These are phyloP conservation scores for Steinernema feltiae DNA, from an alignment of 1,140 invertebrate species.

Conservation along the genomic window DNA sequence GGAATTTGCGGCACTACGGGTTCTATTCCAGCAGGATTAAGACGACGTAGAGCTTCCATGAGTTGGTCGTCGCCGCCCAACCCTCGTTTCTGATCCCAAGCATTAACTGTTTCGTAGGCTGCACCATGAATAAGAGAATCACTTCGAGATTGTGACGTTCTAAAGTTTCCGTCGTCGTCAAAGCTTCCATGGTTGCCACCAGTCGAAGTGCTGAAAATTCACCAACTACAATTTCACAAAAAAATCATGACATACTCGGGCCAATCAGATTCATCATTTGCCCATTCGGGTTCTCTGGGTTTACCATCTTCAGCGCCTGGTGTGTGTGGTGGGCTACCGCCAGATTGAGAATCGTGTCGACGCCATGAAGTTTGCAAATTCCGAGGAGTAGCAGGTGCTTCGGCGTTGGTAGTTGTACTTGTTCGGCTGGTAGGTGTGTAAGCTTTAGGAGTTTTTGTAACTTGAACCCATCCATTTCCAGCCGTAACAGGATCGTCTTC, in stretches of 20 bases:
- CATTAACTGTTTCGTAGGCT: too few species aligned
- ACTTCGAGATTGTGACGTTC: not conserved
- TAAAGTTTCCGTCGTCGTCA: not conserved
- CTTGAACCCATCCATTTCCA: too few species aligned
- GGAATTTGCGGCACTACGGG: not conserved
- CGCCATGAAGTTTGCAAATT: not conserved
- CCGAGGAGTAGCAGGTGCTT: not conserved
- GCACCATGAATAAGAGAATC: too few species aligned
- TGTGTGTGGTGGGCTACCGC: not conserved
- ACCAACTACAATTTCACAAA: not conserved
- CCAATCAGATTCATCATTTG: too few species aligned
- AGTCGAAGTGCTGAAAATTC: not conserved
- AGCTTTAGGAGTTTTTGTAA: too few species aligned
- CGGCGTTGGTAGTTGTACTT: not conserved
- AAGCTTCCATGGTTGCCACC: not conserved
- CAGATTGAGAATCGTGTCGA: not conserved
- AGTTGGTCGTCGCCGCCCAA: too few species aligned
- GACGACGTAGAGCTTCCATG: too few species aligned
- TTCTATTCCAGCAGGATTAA: too few species aligned
- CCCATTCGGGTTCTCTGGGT: not conserved
- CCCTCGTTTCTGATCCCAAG: too few species aligned
- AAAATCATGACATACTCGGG: not conserved
- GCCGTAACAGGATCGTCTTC: conserved; percentile 1
- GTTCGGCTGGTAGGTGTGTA: not conserved
- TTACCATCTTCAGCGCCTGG: not conserved